Evolutionary conservation across 2,888 invertebrate genomes (phyloP), one percentile per base, ranked within the genome.

Genomic region (Cephalotes varians): DNA sequence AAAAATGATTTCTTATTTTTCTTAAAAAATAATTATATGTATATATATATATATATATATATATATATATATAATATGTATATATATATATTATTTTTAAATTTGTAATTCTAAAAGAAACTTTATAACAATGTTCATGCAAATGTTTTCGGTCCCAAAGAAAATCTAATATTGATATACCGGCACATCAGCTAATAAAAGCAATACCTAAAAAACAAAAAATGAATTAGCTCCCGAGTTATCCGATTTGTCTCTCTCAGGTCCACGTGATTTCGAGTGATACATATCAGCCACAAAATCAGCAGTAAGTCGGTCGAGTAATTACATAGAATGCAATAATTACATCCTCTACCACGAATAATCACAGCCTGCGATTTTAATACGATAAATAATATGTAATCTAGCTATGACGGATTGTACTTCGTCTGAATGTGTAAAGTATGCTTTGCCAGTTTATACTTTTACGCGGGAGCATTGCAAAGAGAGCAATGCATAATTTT

Each of bases 121-220:
- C 49, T 25, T 34, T 51, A n/a, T 64, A 64, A 49, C 21, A 21
- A 51, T 49, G 2, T 47, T 60, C 10, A 18, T 44, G 67, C 64
- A 1, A 80, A 62, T 80, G 82, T 80, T 80, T 9, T 15, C 56
- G 60, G 28, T 21, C 1, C 0, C 28, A 85, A 82, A 80, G 44
- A 79, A 85, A 72, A 72, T 76, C 60, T 67, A 87, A 80, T 62
- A 84, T 72, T 77, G 25, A 69, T 60, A 60, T 73, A 82, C 80
- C 81, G 62, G 83, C 84, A 86, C 85, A 87, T 74, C 90, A 92
- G 90, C 90, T 90, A 91, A 91, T 85, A 91, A 87, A 92, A 92
- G 91, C 92, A 88, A 89, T 88, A 88, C 90, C 88, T 90, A 90
- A 84, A 81, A 90, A 85, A 89, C n/a, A 21, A 74, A 81, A 89